phyloP scores from a whole-genome alignment of 2,797 vertebrate genomes.

The Moxostoma hubbsi region DNA sequence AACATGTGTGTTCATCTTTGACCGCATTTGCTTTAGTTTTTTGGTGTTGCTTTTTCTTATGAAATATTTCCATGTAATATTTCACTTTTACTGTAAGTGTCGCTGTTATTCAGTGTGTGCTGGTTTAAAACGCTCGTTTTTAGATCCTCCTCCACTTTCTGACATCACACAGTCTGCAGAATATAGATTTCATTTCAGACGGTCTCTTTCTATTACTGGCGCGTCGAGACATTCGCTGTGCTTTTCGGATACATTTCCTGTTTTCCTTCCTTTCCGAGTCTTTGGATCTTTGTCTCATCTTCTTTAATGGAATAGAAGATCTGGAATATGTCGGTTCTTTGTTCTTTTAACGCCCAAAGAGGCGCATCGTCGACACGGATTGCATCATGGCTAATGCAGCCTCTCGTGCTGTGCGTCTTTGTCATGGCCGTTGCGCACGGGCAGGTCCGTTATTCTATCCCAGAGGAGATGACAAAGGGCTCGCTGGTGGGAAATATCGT shows the following conservation, averaged over 20 bases:
- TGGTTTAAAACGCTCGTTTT: not conserved
- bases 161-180: constrained; percentile 32
- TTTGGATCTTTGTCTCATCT: not conserved
- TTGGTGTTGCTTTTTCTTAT: too few species aligned
- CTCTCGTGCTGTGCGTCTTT: constrained; percentile 40
- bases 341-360: not conserved
- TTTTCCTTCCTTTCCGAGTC: not conserved
- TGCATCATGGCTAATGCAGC: constrained; percentile 33
- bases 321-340: constrained; percentile 33
- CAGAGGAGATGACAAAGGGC: constrained; percentile 70
- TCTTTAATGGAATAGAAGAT: not conserved
- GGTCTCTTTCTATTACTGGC: not conserved
- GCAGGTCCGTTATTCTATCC: constrained; percentile 70
- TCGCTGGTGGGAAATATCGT: constrained; percentile 71
- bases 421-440: constrained; percentile 41
- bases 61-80: constrained; percentile 52
- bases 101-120: constrained; percentile 71
- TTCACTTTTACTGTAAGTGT: constrained; percentile 65
- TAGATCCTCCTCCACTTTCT: constrained; percentile 28
- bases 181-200: not conserved
- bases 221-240: not conserved
- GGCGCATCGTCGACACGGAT: not conserved
- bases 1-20: too few species aligned
- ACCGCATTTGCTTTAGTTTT: too few species aligned
- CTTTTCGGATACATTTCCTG: not conserved